Percentiles rank a stretch among this genome's conserved stretches.
Evolutionary conservation across 64 coral and sea anemone genomes (phyloP).

Genomic region (Catalaphyllia jardinei): DNA sequence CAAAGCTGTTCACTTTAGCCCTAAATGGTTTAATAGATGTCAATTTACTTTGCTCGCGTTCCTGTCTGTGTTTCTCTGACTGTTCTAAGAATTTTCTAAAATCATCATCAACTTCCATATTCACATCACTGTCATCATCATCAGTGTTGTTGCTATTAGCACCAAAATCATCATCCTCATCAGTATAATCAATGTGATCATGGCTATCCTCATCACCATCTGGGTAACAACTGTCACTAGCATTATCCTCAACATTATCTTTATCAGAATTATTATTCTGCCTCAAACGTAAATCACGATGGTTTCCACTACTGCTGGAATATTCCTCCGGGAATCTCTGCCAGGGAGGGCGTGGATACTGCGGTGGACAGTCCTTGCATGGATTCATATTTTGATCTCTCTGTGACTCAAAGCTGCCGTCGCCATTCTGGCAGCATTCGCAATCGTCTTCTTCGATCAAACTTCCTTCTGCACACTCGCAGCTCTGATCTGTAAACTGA

Average conservation of each 20-base stretch:
- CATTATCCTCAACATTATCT: background rate
- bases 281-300: background rate
- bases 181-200: background rate
- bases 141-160: background rate
- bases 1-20: too few relatives aligned
- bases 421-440: background rate
- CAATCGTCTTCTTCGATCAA: background rate
- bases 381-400: background rate
- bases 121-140: slow-evolving; percentile 43
- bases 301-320: background rate
- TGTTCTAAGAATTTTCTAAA: slow-evolving; percentile 87
- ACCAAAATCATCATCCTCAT: background rate
- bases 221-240: background rate
- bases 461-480: slow-evolving; percentile 21
- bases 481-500: slow-evolving; percentile 5
- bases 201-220: background rate
- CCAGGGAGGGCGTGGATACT: background rate
- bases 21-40: too few relatives aligned
- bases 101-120: slow-evolving; percentile 78
- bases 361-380: background rate
- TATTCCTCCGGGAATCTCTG: background rate
- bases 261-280: background rate
- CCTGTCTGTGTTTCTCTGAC: slow-evolving; percentile 79
- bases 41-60: slow-evolving; percentile 69
- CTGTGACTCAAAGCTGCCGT: background rate